phyloP scores from a whole-genome alignment of 2,888 invertebrate genomes.

The Cordilura impudica region DNA sequence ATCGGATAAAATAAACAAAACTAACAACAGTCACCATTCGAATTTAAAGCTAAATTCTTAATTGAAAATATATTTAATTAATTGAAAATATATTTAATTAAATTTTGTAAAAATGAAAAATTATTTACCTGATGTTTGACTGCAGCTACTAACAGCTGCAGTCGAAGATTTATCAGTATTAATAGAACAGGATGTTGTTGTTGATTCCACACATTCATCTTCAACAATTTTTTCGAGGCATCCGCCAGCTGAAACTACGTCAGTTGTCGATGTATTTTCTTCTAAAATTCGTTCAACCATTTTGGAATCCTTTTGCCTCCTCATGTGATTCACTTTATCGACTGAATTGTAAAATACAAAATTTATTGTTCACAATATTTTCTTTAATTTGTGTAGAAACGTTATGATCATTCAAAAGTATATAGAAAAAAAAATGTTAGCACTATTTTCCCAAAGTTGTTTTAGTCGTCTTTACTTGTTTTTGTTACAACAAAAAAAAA shows the following conservation, averaged over 20 bases:
- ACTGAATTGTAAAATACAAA: not conserved
- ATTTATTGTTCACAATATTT: not conserved
- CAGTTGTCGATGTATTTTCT: conserved; percentile 75
- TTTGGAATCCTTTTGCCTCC: conserved; percentile 65
- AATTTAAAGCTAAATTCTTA: no score
- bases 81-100: no score
- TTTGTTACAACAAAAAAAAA: not conserved
- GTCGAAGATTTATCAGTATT: conserved; percentile 63
- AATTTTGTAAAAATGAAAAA: not conserved
- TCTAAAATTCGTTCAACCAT: conserved; percentile 85
- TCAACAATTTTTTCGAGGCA: conserved; percentile 11
- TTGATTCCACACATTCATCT: conserved; percentile 16
- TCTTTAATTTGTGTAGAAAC: conserved; percentile 11
- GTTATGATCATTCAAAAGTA: no score
- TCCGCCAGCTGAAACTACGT: conserved; percentile 38
- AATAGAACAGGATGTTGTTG: not conserved
- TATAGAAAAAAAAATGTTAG: conserved; percentile 3
- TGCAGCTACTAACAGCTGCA: conserved; percentile 71
- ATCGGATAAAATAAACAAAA: no score
- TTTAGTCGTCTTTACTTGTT: not conserved
- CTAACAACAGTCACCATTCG: no score
- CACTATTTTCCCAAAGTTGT: not conserved
- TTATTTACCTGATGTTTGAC: conserved; percentile 62
- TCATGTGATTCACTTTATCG: no score
- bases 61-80: no score